Base-by-base conservation (phyloP, 1,140 invertebrate genomes). In the Drosophila kepulauana region DNA sequence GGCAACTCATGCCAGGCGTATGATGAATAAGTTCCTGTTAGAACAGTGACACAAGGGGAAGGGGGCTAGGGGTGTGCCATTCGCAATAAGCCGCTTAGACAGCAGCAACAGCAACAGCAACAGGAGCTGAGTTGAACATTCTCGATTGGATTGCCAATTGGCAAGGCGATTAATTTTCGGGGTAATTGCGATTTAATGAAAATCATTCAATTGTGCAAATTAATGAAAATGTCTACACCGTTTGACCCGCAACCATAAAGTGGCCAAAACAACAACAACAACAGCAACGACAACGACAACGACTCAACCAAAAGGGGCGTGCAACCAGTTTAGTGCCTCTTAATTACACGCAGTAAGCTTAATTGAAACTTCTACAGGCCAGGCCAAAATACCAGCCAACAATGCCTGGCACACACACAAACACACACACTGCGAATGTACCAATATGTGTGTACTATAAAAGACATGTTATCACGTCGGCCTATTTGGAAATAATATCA, bases 181-280 rank as follows among this genome's bases (percentile, higher is more conserved):
- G 63, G 68, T 82, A 82, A 86, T 86, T 82, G 77, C 65, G 82
- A 77, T 84, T 86, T 87, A 86, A 86, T 86, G 79, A 79, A 86
- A 86, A 82, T 78, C 79, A 86, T 86, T 86, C 79, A 88, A 87
- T 86, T 86, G 84, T 67, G 68, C 82, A 86, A 86, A 86, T 87
- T 79, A 86, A 81, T 86, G 79, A 67, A 75, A 82, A 86, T 71
- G 76, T 87, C 72, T 58, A 61, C 68, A 56, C 74, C 51, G 70
- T 68, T 81, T 73, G 54, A 62, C 49, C 58, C 16, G 20, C 61
- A 69, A 58, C 66, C 72, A 70, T 70, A 64, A 75, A 75, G 59
- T 59, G 51, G 66, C 67, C 66, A 65, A 64, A 20, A 16, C 16
- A 16, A 16, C 16, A 25, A 25, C 20, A 25, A 25, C 20, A 25